A percentile compares a stretch with the other conserved stretches of the same genome.
phyloP scores from a whole-genome alignment of 2,888 invertebrate genomes.

The Lymantria dispar region DNA sequence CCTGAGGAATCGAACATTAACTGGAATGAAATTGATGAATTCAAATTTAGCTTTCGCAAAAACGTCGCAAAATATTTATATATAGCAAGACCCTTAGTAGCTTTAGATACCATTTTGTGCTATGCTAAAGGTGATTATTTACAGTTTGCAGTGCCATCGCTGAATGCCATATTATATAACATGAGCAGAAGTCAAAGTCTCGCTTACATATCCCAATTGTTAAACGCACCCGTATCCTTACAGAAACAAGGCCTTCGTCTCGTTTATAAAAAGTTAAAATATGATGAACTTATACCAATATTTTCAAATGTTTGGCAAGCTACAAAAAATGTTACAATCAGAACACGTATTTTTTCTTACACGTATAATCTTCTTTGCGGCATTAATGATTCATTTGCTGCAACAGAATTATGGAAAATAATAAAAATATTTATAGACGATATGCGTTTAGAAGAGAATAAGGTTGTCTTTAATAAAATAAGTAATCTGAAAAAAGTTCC shows the following conservation, averaged over 20 bases:
- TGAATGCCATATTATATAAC: conserved; percentile 51
- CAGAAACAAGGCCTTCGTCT: conserved; percentile 52
- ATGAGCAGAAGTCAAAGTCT: conserved; percentile 37
- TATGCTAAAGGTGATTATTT: conserved; percentile 67
- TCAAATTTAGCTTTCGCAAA: conserved; percentile 45
- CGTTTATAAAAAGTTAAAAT: conserved; percentile 40
- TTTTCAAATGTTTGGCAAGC: conserved; percentile 45
- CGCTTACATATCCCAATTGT: conserved; percentile 39
- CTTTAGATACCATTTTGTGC: conserved; percentile 43
- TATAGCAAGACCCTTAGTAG: conserved; percentile 51
- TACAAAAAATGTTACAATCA: conserved; percentile 46
- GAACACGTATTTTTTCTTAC: conserved; percentile 42
- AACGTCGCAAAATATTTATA: conserved; percentile 55
- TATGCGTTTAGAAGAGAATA: conserved; percentile 45
- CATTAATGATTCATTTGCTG: conserved; percentile 29
- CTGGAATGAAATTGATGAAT: conserved; percentile 49
- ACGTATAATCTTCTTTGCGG: conserved; percentile 40
- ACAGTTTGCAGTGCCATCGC: conserved; percentile 55
- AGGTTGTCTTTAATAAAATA: conserved; percentile 41
- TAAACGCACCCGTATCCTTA: conserved; percentile 48
- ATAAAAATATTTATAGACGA: conserved; percentile 47
- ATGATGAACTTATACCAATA: conserved; percentile 40
- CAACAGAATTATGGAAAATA: conserved; percentile 43
- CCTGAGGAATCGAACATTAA: conserved; percentile 51
- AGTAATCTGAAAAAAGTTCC: conserved; percentile 34